A percentile compares a stretch with the other conserved stretches of the same genome.
These are phyloP conservation scores for Ephestia elutella DNA, from an alignment of 1,140 invertebrate genomes.

Conservation along the genomic window DNA sequence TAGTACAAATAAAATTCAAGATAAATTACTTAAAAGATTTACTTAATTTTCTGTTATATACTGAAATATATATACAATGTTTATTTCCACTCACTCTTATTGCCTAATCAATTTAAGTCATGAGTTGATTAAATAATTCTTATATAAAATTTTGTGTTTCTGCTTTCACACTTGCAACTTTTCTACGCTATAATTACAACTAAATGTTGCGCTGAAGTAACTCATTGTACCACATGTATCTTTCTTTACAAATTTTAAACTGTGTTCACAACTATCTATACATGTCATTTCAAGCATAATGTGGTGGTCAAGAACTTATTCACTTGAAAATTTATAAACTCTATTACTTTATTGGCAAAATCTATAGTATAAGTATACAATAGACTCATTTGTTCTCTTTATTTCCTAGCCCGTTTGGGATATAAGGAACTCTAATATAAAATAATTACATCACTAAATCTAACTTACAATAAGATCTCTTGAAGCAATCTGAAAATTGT, in stretches of 20 bases:
- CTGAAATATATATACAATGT: constrained; percentile 72
- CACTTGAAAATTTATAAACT: constrained; percentile 43
- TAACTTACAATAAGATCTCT: constrained; percentile 49
- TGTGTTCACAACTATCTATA: constrained; percentile 32
- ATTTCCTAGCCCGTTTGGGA: constrained; percentile 22
- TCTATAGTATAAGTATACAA: constrained; percentile 40
- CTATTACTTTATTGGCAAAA: constrained; percentile 41
- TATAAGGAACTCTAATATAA: constrained; percentile 28
- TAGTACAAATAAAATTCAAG: constrained; percentile 54
- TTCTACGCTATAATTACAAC: constrained; percentile 51
- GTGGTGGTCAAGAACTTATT: constrained; percentile 27
- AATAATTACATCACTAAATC: constrained; percentile 33
- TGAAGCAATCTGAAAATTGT: constrained; percentile 46
- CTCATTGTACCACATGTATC: constrained; percentile 51
- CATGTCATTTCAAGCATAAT: constrained; percentile 38
- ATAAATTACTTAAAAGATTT: constrained; percentile 71
- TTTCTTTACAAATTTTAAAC: constrained; percentile 26
- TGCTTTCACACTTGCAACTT: constrained; percentile 46
- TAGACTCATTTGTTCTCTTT: constrained; percentile 47
- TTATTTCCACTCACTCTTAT: constrained; percentile 64
- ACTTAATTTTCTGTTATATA: constrained; percentile 70
- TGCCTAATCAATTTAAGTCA: constrained; percentile 65
- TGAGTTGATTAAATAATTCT: constrained; percentile 69
- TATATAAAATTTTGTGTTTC: constrained; percentile 62
- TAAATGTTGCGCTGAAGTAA: constrained; percentile 42